These are phyloP conservation scores for Xyliphius kryptos DNA, from an alignment of 2,113 vertebrate species.

Conservation along the genomic window DNA sequence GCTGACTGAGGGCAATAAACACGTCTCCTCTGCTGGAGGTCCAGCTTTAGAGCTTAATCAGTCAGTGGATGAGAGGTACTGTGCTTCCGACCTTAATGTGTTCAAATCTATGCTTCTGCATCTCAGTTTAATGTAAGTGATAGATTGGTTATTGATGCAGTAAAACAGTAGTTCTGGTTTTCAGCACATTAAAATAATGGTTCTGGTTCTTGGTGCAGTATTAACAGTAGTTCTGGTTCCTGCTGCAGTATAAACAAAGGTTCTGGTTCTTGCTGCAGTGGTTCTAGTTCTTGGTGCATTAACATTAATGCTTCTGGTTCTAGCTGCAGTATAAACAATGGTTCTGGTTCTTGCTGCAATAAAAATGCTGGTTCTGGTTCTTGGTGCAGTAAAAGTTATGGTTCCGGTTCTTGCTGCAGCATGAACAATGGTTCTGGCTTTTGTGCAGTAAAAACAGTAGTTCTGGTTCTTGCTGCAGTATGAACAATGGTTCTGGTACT, in stretches of 20 bases:
- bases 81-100: background rate
- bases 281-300: too few species aligned
- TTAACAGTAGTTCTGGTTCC: too few species aligned
- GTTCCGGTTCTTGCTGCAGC: background rate
- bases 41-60: constrained; percentile 26
- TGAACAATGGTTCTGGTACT: background rate
- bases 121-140: too few species aligned
- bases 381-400: background rate
- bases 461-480: background rate
- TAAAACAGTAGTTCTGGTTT: too few species aligned
- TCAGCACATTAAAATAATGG: too few species aligned
- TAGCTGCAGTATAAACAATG: background rate
- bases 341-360: background rate
- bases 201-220: too few species aligned
- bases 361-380: background rate
- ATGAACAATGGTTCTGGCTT: background rate
- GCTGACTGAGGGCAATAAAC: constrained; percentile 11
- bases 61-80: constrained; percentile 4
- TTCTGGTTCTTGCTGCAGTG: too few species aligned
- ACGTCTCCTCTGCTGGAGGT: background rate
- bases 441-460: background rate
- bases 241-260: too few species aligned
- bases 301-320: background rate
- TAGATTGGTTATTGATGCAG: too few species aligned
- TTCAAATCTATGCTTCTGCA: background rate